Base-by-base conservation (phyloP, 1,140 invertebrate species). In the Drosophila arizonae region DNA sequence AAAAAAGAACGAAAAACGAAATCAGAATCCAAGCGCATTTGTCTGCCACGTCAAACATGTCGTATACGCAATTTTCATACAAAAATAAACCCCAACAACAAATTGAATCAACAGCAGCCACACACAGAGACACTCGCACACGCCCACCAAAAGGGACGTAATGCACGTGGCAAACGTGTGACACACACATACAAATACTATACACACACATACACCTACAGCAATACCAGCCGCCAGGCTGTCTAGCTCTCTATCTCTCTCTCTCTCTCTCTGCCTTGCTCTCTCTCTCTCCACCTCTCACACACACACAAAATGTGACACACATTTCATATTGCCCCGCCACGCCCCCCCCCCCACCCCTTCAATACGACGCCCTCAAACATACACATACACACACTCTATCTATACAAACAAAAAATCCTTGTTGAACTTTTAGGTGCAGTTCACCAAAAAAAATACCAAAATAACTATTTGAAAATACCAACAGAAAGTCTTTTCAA, bases 21-120 rank as follows among this genome's bases (percentile, higher is more conserved):
- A 87, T 88, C 84, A 89, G 79, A 89, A 89, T 84, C 79, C 77
- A 76, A 84, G 77, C 72, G 84, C 84, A 85, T 89, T 87, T 81
- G 80, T 84, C 84, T 84, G 80, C 80, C 80, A 64, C 72, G 76
- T 68, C 68, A 72, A 62, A 72, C 73, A 76, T 76, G 73, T 76
- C 73, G 69, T 76, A 76, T 76, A 72, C 73, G 69, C 69, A 72
- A 76, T 76, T 56, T 66, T 66, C 68, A 66, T 48, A 21, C 45
- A 67, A 46, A 15, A 17, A 17, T 17, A 39, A 39, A 39, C 36
- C 36, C 63, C 9, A 52, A 55, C 50, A 67, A 39, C 64, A 75
- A 51, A 72, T 45, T 50, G 41, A 72, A 77, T 76, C 63, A 58
- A 41, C 67, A 76, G 73, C 60, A 62, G 56, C 61, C 75, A 70